Conservation (phyloP, 2,888 invertebrate species). For the Caenorhabditis drosophilae region DNA sequence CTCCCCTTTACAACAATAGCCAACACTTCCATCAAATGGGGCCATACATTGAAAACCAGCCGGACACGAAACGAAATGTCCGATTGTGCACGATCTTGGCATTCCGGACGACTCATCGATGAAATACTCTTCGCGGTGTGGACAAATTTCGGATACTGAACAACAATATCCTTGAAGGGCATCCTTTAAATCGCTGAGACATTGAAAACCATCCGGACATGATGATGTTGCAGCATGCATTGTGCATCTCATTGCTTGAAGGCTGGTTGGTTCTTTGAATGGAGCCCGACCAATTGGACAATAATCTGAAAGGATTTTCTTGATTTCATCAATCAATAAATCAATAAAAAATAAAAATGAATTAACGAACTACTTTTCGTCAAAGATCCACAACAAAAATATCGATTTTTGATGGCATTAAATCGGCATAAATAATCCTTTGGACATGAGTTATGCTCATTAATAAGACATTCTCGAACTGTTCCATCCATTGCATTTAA, state of each 20-base stretch:
- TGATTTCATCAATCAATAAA: no score
- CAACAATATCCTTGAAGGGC: constrained; percentile 60
- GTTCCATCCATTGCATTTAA: constrained; percentile 60
- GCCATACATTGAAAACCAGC: constrained; percentile 54
- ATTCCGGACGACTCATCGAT: constrained; percentile 54
- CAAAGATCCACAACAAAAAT: constrained; percentile 58
- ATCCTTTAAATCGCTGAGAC: constrained; percentile 50
- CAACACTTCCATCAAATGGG: constrained; percentile 43
- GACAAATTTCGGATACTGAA: constrained; percentile 56
- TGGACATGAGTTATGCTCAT: constrained; percentile 57
- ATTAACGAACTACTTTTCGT: constrained; percentile 32
- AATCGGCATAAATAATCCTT: constrained; percentile 58
- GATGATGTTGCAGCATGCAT: constrained; percentile 53
- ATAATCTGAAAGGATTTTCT: constrained; percentile 37
- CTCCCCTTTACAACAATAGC: constrained; percentile 52
- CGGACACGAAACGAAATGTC: constrained; percentile 56
- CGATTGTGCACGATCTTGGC: constrained; percentile 56
- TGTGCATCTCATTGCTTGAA: constrained; percentile 54
- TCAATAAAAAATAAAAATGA: no score
- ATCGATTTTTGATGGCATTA: constrained; percentile 52
- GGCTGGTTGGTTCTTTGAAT: constrained; percentile 48
- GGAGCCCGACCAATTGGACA: constrained; percentile 56
- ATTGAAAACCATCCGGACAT: constrained; percentile 57
- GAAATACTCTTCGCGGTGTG: constrained; percentile 55
- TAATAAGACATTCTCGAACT: constrained; percentile 55